phyloP scores from a whole-genome alignment of 1,140 invertebrate genomes.

The Ostrea denselamellosa region DNA sequence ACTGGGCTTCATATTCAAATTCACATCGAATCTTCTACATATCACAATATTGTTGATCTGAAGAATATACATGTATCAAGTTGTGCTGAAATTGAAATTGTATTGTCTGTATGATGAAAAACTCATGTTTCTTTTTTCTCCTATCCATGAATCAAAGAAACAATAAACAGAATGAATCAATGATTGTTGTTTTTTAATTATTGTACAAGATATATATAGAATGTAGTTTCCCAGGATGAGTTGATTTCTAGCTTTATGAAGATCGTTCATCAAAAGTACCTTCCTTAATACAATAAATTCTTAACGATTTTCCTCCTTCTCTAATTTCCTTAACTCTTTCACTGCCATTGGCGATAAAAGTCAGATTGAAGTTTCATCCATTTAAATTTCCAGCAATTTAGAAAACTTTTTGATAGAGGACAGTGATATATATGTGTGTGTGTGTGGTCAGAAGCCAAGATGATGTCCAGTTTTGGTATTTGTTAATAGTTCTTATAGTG shows the following conservation, averaged over 20 bases:
- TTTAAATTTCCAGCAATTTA: neutral
- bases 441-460: too few species aligned
- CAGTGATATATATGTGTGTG: too few species aligned
- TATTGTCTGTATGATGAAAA: neutral
- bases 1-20: neutral
- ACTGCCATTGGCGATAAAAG: neutral
- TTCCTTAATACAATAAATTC: too few species aligned
- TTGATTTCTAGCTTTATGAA: too few species aligned
- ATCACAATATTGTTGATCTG: neutral
- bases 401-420: neutral
- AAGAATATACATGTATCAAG: neutral
- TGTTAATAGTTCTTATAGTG: too few species aligned
- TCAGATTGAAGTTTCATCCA: neutral
- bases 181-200: neutral
- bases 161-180: neutral
- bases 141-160: neutral
- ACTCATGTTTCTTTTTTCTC: neutral
- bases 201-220: too few species aligned
- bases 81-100: neutral
- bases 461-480: too few species aligned
- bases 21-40: conserved; percentile 30
- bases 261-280: too few species aligned
- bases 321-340: neutral
- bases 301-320: too few species aligned
- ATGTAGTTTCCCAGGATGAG: too few species aligned